Evolutionary conservation across 2,797 vertebrate species (phyloP).

Genomic region (Manis pentadactyla): DNA sequence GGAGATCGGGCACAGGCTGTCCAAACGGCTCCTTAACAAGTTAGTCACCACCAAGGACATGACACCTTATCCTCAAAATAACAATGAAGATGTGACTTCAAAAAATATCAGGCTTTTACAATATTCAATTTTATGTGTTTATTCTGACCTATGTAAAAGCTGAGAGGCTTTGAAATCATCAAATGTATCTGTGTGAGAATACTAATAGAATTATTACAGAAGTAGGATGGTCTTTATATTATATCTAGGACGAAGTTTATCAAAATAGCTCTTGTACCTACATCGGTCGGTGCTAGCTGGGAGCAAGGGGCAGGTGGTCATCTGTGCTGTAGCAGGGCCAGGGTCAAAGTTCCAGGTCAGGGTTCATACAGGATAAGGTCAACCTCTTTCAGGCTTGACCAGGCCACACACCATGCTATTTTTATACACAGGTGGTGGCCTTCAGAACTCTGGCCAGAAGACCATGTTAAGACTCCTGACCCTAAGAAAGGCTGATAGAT

Average conservation of each 20-base stretch:
- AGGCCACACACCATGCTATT: not conserved
- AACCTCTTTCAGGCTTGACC: not conserved
- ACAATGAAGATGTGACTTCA: not conserved
- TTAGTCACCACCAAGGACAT: not conserved
- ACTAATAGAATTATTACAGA: not conserved
- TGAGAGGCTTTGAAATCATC: not conserved
- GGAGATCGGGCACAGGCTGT: not conserved
- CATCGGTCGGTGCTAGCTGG: not conserved
- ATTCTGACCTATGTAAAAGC: not conserved
- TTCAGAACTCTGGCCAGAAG: not conserved
- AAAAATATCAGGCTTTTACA: not conserved
- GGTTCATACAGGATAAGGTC: not conserved
- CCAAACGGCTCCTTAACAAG: not conserved
- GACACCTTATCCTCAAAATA: constrained; percentile 3
- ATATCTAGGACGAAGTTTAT: not conserved
- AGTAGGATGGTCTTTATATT: not conserved
- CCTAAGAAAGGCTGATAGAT: not conserved
- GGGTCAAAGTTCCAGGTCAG: not conserved
- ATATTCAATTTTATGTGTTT: not conserved
- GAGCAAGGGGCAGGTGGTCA: accelerated
- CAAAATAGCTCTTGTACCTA: not conserved
- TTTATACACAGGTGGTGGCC: not conserved
- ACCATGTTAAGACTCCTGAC: not conserved
- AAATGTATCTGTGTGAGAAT: not conserved
- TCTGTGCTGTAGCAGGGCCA: not conserved